Conservation (phyloP, 2,797 vertebrate species). For the Alfaro cultratus region DNA sequence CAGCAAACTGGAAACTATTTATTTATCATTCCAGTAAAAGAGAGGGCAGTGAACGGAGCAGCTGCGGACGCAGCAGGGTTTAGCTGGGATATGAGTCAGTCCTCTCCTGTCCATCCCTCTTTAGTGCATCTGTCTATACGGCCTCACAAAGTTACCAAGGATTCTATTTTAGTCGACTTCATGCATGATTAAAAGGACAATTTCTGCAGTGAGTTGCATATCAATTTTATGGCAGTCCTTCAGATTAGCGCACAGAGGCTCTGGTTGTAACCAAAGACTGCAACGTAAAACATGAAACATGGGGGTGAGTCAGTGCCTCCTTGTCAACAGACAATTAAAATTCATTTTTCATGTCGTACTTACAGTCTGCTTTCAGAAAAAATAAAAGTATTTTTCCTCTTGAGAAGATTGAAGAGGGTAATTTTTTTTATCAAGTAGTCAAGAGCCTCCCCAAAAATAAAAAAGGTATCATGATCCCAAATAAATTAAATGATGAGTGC, state of each 20-base stretch:
- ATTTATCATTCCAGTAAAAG: slow-evolving; percentile 28
- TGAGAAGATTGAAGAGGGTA: too few relatives aligned
- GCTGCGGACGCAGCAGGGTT: slow-evolving; percentile 26
- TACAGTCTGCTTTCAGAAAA: too few relatives aligned
- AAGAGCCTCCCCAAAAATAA: too few relatives aligned
- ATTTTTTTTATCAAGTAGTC: too few relatives aligned
- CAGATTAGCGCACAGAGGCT: slow-evolving; percentile 14
- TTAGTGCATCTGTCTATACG: slow-evolving; percentile 8
- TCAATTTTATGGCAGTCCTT: slow-evolving; percentile 26
- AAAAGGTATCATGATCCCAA: too few relatives aligned
- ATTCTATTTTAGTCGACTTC: slow-evolving; percentile 43
- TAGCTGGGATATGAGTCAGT: slow-evolving; percentile 28
- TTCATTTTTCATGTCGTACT: too few relatives aligned
- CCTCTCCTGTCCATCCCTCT: slow-evolving; percentile 18
- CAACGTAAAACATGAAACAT: background rate
- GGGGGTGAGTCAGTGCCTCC: too few relatives aligned
- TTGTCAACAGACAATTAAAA: too few relatives aligned
- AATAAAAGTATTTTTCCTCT: too few relatives aligned
- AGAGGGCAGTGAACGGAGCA: slow-evolving; percentile 10
- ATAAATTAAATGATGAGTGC: too few relatives aligned
- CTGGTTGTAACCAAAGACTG: background rate
- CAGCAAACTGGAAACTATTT: slow-evolving; percentile 43
- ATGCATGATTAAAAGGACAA: slow-evolving; percentile 43
- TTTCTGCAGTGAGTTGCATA: slow-evolving; percentile 19
- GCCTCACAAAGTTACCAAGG: slow-evolving; percentile 14